Evolutionary conservation across 2,888 invertebrate genomes (phyloP).

Genomic region (Trissoscelio sp.): DNA sequence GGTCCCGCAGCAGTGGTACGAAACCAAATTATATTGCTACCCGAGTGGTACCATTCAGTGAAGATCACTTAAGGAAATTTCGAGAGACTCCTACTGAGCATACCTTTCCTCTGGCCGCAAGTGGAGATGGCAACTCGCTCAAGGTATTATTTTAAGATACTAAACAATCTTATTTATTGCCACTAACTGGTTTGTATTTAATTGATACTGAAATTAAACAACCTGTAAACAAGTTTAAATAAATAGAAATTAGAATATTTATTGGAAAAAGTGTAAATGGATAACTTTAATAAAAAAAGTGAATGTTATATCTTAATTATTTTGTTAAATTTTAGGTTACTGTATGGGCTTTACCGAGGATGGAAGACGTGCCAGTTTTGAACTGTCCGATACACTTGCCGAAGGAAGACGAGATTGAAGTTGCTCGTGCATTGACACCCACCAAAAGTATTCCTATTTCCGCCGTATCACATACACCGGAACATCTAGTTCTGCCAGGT

Average conservation of each 20-base stretch:
- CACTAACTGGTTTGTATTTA: too few species aligned
- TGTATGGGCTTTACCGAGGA: conserved; percentile 88
- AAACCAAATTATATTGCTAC: conserved; percentile 84
- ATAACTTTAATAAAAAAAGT: too few species aligned
- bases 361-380: conserved; percentile 88
- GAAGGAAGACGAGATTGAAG: conserved; percentile 76
- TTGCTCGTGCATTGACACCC: conserved; percentile 79
- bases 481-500: conserved; percentile 78
- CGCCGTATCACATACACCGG: conserved; percentile 73
- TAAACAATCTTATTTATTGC: too few species aligned
- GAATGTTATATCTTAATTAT: too few species aligned
- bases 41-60: conserved; percentile 77
- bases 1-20: conserved; percentile 84
- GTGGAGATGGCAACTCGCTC: conserved; percentile 87
- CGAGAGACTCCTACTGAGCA: conserved; percentile 86
- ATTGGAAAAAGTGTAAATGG: too few species aligned
- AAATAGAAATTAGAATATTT: too few species aligned
- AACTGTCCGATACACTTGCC: conserved; percentile 84
- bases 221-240: too few species aligned
- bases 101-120: conserved; percentile 89
- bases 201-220: too few species aligned
- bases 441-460: conserved; percentile 77
- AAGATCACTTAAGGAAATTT: conserved; percentile 81
- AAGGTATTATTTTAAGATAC: conserved; percentile 81
- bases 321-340: conserved; percentile 80